phyloP scores from a whole-genome alignment of 2,888 invertebrate genomes.

The Spisula subtruncata region DNA sequence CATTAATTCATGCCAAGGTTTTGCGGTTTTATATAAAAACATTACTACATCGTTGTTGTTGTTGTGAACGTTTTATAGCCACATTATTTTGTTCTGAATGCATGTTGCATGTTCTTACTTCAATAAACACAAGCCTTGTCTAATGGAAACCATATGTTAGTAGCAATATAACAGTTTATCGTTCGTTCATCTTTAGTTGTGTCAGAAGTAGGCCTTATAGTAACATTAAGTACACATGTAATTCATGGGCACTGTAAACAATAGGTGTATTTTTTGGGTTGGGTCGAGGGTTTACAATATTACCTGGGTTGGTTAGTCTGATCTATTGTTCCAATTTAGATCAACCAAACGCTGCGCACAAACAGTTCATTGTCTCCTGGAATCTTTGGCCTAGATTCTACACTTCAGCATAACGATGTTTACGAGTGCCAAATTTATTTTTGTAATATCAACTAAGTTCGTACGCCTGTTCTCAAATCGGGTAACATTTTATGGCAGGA shows the following conservation, averaged over 20 bases:
- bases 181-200: background rate
- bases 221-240: background rate
- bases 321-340: background rate
- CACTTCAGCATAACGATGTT: too few relatives aligned
- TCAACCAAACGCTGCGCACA: background rate
- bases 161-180: background rate
- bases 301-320: background rate
- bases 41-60: background rate
- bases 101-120: background rate
- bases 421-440: too few relatives aligned
- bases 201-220: background rate
- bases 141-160: background rate
- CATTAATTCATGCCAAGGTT: background rate
- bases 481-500: background rate
- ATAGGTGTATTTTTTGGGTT: background rate
- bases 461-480: background rate
- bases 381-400: background rate
- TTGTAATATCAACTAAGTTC: background rate
- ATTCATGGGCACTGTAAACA: background rate
- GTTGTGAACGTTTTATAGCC: background rate
- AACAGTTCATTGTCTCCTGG: background rate
- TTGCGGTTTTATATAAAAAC: background rate
- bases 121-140: background rate
- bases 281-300: background rate
- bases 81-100: background rate